phyloP scores from a whole-genome alignment of 2,113 vertebrate species.

The Corvus cornix region DNA sequence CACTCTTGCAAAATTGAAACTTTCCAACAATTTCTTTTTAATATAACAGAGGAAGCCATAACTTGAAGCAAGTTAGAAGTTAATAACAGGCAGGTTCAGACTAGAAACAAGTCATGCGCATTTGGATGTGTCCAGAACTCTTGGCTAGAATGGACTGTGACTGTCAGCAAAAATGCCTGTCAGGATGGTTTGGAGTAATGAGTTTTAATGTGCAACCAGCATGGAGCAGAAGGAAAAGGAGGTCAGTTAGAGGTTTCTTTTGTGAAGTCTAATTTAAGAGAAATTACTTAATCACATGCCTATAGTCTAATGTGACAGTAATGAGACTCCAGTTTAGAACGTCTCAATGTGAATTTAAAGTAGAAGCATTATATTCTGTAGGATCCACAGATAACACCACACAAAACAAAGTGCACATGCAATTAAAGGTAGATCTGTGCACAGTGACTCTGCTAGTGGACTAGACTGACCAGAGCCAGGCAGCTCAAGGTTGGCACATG shows the following conservation, averaged over 20 bases:
- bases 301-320: background rate
- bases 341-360: background rate
- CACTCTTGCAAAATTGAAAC: background rate
- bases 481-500: background rate
- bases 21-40: slow-evolving; percentile 9
- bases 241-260: slow-evolving; percentile 2
- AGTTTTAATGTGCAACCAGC: background rate
- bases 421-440: background rate
- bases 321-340: background rate
- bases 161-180: slow-evolving; percentile 11
- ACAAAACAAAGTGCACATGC: background rate
- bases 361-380: background rate
- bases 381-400: background rate
- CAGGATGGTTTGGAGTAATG: background rate
- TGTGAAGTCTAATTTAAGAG: slow-evolving; percentile 22
- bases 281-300: slow-evolving; percentile 17
- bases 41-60: background rate
- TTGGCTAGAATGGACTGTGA: background rate
- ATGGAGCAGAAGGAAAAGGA: background rate
- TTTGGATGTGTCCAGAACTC: slow-evolving; percentile 16
- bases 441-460: background rate
- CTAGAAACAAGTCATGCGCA: background rate
- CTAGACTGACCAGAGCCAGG: background rate
- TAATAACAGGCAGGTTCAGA: slow-evolving; percentile 7
- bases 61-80: background rate